These are phyloP conservation scores for Tromatobia lineatoria DNA, from an alignment of 2,888 invertebrate species.

Conservation along the genomic window DNA sequence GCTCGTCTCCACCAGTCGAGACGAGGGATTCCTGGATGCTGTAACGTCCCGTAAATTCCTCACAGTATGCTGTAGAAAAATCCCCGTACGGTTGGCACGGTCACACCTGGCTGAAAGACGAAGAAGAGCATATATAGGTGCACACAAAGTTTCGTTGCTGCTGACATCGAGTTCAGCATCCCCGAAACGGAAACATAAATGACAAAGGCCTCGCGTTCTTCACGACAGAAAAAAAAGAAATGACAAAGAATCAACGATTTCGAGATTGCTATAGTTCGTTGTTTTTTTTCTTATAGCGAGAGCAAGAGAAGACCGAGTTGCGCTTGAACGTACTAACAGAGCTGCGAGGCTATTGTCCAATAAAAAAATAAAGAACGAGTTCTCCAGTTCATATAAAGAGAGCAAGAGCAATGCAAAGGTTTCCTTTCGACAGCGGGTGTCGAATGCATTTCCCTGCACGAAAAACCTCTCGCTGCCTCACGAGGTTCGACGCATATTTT, in stretches of 20 bases:
- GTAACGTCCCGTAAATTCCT: conserved; percentile 78
- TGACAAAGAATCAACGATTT: conserved; percentile 68
- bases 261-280: conserved; percentile 50
- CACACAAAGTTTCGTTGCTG: conserved; percentile 15
- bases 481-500: conserved; percentile 37
- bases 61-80: conserved; percentile 57
- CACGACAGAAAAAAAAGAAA: conserved; percentile 28
- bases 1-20: background rate
- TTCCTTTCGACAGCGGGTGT: conserved; percentile 74
- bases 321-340: conserved; percentile 76
- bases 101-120: conserved; percentile 79
- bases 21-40: conserved; percentile 79
- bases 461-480: conserved; percentile 44
- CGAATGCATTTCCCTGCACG: conserved; percentile 67
- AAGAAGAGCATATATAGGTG: conserved; percentile 13
- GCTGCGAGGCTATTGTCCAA: conserved; percentile 63
- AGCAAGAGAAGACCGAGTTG: conserved; percentile 54
- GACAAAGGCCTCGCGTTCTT: conserved; percentile 78
- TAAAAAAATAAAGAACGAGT: conserved; percentile 51
- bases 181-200: conserved; percentile 82
- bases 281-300: conserved; percentile 24
- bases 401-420: conserved; percentile 39
- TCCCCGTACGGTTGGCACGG: conserved; percentile 44
- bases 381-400: conserved; percentile 67
- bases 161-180: conserved; percentile 71